These are phyloP conservation scores for Phylloscopus whistleri DNA, from an alignment of 2,113 vertebrate genomes.

Conservation along the genomic window DNA sequence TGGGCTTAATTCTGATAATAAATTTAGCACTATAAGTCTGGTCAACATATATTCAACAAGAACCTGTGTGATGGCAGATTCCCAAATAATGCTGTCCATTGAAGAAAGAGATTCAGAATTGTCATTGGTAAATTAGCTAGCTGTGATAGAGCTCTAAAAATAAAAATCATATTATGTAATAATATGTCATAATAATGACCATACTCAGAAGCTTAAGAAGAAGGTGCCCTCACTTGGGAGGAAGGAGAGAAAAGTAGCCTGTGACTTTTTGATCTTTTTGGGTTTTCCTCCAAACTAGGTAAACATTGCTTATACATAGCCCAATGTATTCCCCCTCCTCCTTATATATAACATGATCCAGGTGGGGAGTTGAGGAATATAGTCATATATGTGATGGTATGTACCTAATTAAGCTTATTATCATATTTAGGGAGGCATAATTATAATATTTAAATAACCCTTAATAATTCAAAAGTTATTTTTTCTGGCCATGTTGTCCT, in stretches of 20 bases:
- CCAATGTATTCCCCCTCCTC: background rate
- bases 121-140: too few relatives aligned
- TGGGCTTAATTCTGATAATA: background rate
- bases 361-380: background rate
- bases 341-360: too few relatives aligned
- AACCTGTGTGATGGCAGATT: background rate
- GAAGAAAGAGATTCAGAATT: background rate
- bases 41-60: background rate
- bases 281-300: background rate
- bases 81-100: background rate
- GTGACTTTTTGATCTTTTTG: background rate
- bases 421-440: too few relatives aligned
- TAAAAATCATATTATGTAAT: background rate
- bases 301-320: background rate
- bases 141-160: background rate
- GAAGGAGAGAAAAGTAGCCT: background rate
- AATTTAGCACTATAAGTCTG: background rate
- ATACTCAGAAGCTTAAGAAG: background rate
- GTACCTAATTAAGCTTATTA: background rate
- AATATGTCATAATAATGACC: background rate
- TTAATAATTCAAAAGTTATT: background rate
- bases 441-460: background rate
- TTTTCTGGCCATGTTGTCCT: background rate
- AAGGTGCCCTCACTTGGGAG: background rate
- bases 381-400: rapidly evolving